These are phyloP conservation scores for Phalacrocorax carbo DNA, from an alignment of 2,113 vertebrate species.

Conservation along the genomic window DNA sequence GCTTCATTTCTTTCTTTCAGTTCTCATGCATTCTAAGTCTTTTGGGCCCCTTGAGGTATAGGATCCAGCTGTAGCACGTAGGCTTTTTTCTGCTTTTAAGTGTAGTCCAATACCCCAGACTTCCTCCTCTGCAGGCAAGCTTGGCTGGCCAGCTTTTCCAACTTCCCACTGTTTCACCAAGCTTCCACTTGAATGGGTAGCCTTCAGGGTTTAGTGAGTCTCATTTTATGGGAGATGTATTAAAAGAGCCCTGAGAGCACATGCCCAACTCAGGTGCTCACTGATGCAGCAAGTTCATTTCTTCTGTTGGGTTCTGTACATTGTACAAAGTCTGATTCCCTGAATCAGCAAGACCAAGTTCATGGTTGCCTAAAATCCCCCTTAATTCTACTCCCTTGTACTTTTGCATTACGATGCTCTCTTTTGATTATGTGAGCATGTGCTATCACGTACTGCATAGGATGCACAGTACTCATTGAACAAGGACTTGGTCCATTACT, in stretches of 20 bases:
- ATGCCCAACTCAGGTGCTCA: neutral
- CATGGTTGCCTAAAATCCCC: neutral
- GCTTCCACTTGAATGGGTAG: neutral
- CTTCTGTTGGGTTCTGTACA: neutral
- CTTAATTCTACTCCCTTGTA: neutral
- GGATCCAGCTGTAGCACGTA: neutral
- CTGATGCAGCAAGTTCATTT: neutral
- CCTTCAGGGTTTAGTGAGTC: neutral
- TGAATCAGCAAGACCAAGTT: neutral
- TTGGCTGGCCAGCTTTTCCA: neutral
- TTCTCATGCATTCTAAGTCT: neutral
- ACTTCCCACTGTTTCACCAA: neutral
- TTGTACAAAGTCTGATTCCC: neutral
- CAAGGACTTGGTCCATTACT: neutral
- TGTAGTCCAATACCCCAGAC: neutral
- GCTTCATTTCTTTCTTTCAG: neutral
- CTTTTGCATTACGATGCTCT: neutral
- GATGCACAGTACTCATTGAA: neutral
- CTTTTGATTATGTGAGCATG: neutral
- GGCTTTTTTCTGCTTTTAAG: slow-evolving; percentile 18
- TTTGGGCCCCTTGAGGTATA: neutral
- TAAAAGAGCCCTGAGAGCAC: neutral
- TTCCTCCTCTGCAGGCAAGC: neutral
- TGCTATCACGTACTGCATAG: neutral
- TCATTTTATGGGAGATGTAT: neutral